phyloP scores from a whole-genome alignment of 1,140 invertebrate genomes.

The Asbolus verrucosus region DNA sequence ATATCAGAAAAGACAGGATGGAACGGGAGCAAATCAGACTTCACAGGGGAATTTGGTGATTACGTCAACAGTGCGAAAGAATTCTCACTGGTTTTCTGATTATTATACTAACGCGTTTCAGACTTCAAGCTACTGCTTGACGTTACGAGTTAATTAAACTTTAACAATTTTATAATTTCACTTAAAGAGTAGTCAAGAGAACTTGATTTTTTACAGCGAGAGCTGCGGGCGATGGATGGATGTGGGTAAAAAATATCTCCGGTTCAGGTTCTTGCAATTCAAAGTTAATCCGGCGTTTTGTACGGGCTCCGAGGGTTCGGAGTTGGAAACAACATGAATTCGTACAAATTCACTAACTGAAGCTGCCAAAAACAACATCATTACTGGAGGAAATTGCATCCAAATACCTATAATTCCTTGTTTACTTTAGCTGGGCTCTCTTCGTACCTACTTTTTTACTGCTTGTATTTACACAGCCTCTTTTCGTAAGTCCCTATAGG shows the following conservation, averaged over 20 bases:
- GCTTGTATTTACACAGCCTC: conserved; percentile 2
- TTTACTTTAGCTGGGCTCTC: conserved; percentile 15
- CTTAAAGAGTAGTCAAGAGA: not conserved
- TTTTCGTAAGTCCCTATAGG: conserved; percentile 4
- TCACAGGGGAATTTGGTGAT: conserved; percentile 23
- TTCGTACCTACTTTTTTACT: conserved; percentile 8
- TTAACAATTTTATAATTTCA: conserved; percentile 31
- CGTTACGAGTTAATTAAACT: conserved; percentile 5
- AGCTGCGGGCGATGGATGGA: not conserved
- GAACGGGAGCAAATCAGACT: not conserved
- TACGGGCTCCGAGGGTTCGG: not conserved
- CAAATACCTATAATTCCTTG: conserved; percentile 25
- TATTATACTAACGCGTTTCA: too few species aligned
- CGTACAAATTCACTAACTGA: conserved; percentile 1
- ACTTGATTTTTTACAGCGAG: not conserved
- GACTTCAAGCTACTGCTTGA: too few species aligned
- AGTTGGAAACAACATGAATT: not conserved
- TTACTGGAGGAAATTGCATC: conserved; percentile 15
- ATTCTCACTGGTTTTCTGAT: too few species aligned
- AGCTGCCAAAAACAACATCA: conserved; percentile 19
- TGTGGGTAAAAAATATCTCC: conserved; percentile 3
- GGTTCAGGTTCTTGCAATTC: conserved; percentile 1
- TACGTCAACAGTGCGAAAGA: conserved; percentile 17
- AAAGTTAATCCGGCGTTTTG: not conserved
- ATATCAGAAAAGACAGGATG: conserved; percentile 20